Evolutionary conservation across 2,113 vertebrate species (phyloP).

Genomic region (Serinus canaria): DNA sequence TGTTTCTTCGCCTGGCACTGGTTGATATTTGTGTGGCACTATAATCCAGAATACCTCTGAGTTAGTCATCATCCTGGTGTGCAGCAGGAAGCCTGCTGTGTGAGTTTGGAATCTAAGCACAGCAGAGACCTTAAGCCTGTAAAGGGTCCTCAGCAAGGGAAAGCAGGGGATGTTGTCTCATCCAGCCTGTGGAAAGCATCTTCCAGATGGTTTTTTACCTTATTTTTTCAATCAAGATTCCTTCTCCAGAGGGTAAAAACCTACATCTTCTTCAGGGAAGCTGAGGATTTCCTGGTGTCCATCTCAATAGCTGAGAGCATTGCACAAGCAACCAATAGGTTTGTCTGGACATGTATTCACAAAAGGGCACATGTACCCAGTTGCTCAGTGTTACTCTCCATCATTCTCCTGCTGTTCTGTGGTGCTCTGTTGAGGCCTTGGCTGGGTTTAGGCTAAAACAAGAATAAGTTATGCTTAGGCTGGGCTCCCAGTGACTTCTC

Average conservation of each 20-base stretch:
- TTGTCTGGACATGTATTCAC: not conserved
- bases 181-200: not conserved
- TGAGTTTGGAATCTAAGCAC: not conserved
- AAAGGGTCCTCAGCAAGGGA: not conserved
- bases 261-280: not conserved
- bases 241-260: not conserved
- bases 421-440: not conserved
- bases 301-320: not conserved
- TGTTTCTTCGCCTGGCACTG: not conserved
- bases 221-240: not conserved
- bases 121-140: not conserved
- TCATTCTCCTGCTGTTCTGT: not conserved
- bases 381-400: accelerated
- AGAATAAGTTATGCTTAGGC: not conserved
- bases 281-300: not conserved
- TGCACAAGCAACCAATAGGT: not conserved
- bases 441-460: not conserved
- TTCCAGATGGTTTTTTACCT: not conserved
- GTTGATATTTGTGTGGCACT: not conserved
- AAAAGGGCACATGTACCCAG: not conserved
- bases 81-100: not conserved
- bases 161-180: not conserved
- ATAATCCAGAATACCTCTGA: not conserved
- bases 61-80: not conserved
- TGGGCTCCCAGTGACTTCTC: not conserved